Evolutionary conservation across 2,888 invertebrate genomes (phyloP).

Genomic region (Pandemis heparana): DNA sequence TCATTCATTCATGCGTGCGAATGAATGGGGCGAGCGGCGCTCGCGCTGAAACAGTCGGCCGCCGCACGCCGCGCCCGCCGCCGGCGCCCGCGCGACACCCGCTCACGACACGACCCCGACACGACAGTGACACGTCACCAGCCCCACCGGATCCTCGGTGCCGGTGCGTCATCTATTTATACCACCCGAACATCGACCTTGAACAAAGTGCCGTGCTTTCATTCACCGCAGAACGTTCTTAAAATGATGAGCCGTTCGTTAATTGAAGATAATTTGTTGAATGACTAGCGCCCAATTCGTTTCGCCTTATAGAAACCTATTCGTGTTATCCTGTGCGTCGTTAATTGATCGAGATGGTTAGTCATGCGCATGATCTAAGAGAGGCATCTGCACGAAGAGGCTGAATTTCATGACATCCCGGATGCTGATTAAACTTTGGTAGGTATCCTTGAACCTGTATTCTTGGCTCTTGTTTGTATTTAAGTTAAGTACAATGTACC

Average conservation of each 20-base stretch:
- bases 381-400: constrained; percentile 22
- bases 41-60: constrained; percentile 69
- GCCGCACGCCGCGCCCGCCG: constrained; percentile 74
- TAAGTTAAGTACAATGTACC: background rate
- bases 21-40: constrained; percentile 69
- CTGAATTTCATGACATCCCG: constrained; percentile 29
- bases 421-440: constrained; percentile 38
- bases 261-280: constrained; percentile 67
- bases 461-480: background rate
- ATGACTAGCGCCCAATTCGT: constrained; percentile 60
- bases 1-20: constrained; percentile 78
- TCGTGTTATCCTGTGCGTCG: constrained; percentile 30
- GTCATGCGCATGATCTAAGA: constrained; percentile 25
- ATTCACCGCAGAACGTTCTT: constrained; percentile 60
- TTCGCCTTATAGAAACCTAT: constrained; percentile 37
- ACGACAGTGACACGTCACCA: constrained; percentile 54
- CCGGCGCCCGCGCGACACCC: constrained; percentile 52
- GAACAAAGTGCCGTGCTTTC: constrained; percentile 62
- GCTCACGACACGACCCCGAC: constrained; percentile 60
- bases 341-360: constrained; percentile 35
- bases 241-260: constrained; percentile 57
- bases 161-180: constrained; percentile 75
- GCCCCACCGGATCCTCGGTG: constrained; percentile 53
- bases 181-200: constrained; percentile 66
- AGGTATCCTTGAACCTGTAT: constrained; percentile 24